Evolutionary conservation across 1,140 invertebrate genomes (phyloP), one percentile per base, ranked within the genome.

Genomic region (Drosophila lini): DNA sequence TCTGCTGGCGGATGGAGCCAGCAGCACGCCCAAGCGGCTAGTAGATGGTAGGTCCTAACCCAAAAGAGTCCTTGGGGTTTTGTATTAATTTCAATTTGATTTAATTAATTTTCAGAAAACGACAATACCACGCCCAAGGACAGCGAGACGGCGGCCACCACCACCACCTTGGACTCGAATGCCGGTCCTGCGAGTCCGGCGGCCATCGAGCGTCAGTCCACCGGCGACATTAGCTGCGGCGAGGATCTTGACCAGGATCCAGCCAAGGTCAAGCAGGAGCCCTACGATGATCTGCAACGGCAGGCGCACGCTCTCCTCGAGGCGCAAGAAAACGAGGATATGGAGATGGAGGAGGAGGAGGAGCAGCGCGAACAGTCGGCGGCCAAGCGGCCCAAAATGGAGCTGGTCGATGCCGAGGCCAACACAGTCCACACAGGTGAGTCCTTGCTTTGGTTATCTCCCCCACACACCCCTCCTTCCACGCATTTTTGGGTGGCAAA

Each of bases 361-460:
- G 44, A 71, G 56, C 38, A 78, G 52, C 45, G 58, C 15, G 60
- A 79, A 19, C 59, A 62, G 16, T 57, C 68, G 13, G 79, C 93
- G 52, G 92, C 92, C 52, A 96, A 96, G 92, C 96, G 96, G 82
- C 95, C 94, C 31, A 95, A 96, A 91, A 96, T 95, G 38, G 96
- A 96, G 92, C 95, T 96, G 15, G 96, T 95, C 45, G 97, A 98
- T 91, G 96, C 96, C 41, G 96, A 97, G 92, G 96, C 96, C 34
- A 98, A 97, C 91, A 97, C 97, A 62, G 96, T 96, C 91, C 96
- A 97, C 93, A 97, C 96, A 93, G 97, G 97, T 97, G 93, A 96
- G 96, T 58, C 11, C 25, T 9, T 9, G 47, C 2, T 19, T 8
- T n/a, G 15, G 3, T 28, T n/a, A 13, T 34, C 16, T 13, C n/a